Percentiles rank a stretch among this genome's conserved stretches.
Conservation (phyloP, 1,140 invertebrate genomes). For the Dreissena polymorpha region DNA sequence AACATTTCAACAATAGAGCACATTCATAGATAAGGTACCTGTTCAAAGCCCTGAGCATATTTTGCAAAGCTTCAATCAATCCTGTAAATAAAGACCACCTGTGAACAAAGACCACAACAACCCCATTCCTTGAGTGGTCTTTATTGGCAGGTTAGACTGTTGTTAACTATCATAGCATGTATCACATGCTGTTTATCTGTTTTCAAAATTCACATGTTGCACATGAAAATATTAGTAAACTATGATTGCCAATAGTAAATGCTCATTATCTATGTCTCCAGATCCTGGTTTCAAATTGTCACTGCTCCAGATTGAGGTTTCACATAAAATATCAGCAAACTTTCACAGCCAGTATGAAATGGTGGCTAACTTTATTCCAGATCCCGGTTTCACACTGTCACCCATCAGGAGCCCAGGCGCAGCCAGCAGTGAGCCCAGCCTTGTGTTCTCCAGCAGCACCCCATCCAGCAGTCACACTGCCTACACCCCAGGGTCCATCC, state of each 20-base stretch:
- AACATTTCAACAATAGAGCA: too few species aligned
- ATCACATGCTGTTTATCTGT: neutral
- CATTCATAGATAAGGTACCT: too few species aligned
- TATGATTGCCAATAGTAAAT: neutral
- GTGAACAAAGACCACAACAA: too few species aligned
- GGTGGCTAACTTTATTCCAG: constrained; percentile 7
- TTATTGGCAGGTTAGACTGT: too few species aligned
- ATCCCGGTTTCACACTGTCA: constrained; percentile 44
- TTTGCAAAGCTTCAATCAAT: too few species aligned
- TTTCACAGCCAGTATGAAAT: neutral
- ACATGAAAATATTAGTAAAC: too few species aligned
- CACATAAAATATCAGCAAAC: neutral
- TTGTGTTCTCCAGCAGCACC: constrained; percentile 18
- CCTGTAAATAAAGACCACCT: too few species aligned
- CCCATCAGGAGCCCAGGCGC: constrained; percentile 3
- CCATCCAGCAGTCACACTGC: constrained; percentile 37
- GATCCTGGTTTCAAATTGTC: neutral
- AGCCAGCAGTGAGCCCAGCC: constrained; percentile 17
- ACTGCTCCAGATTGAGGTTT: neutral
- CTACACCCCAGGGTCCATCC: constrained; percentile 30
- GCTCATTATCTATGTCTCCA: neutral
- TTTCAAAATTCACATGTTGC: neutral
- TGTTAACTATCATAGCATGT: neutral
- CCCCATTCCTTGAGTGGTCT: too few species aligned
- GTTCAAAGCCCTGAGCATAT: too few species aligned